A percentile compares a stretch with the other conserved stretches of the same genome.
These are phyloP conservation scores for Danionella dracula DNA, from an alignment of 2,797 vertebrate genomes.

Conservation along the genomic window DNA sequence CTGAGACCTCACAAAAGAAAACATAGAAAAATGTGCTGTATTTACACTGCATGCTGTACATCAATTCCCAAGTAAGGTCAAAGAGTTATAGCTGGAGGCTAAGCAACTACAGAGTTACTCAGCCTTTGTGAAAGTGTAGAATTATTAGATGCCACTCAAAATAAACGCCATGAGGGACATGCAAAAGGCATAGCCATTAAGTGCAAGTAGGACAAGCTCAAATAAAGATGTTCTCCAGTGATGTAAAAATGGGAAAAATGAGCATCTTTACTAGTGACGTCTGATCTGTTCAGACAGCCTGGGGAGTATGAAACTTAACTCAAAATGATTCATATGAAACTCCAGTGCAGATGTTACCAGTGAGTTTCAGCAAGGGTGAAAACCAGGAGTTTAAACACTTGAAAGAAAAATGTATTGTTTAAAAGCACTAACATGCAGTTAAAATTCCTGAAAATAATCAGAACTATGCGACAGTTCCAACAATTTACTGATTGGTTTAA, in stretches of 20 bases:
- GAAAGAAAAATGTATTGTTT: neutral
- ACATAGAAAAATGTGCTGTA: no score
- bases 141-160: conserved; percentile 28
- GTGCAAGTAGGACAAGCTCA: neutral
- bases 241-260: neutral
- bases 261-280: neutral
- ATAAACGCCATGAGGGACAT: conserved; percentile 35
- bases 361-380: conserved; percentile 3
- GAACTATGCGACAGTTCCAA: no score
- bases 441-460: no score
- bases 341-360: neutral
- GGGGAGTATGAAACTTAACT: neutral
- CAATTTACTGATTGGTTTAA: no score
- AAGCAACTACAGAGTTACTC: conserved; percentile 14
- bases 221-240: neutral
- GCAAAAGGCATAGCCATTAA: neutral
- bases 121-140: conserved; percentile 30
- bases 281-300: neutral
- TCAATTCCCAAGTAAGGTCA: conserved; percentile 4
- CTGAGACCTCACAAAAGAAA: neutral
- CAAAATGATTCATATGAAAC: neutral
- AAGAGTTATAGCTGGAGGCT: conserved; percentile 15
- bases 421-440: no score
- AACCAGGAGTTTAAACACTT: neutral
- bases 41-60: no score